Conservation (phyloP, 1,140 invertebrate genomes). For the Diorhabda carinulata region DNA sequence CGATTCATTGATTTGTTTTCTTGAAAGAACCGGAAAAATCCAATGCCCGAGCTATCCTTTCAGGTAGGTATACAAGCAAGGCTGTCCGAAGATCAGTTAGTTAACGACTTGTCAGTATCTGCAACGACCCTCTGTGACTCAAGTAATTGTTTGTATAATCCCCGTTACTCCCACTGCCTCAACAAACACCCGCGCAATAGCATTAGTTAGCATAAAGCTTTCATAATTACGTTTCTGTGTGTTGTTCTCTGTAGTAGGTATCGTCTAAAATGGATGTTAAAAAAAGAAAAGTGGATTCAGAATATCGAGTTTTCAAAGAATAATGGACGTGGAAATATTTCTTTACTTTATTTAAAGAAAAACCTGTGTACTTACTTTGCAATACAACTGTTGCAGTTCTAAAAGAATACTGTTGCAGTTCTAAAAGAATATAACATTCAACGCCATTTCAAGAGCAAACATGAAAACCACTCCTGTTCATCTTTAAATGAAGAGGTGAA, state of each 20-base stretch:
- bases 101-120: neutral
- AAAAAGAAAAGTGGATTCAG: too few relatives aligned
- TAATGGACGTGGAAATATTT: neutral
- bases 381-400: neutral
- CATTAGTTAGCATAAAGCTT: too few relatives aligned
- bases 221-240: too few relatives aligned
- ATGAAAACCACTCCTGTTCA: slow-evolving; percentile 5
- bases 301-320: neutral
- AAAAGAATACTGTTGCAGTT: too few relatives aligned
- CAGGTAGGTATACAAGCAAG: slow-evolving; percentile 1
- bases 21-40: neutral
- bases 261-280: too few relatives aligned
- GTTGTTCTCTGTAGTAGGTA: too few relatives aligned
- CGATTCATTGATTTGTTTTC: neutral
- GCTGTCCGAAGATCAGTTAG: neutral
- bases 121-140: neutral
- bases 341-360: neutral
- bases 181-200: neutral
- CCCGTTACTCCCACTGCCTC: too few relatives aligned
- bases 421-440: too few relatives aligned
- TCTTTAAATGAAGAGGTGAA: slow-evolving; percentile 3
- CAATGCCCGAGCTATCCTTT: neutral
- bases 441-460: too few relatives aligned
- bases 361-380: too few relatives aligned
- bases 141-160: neutral